Evolutionary conservation across 2,888 invertebrate species (phyloP).

Genomic region (Urechis unicinctus): DNA sequence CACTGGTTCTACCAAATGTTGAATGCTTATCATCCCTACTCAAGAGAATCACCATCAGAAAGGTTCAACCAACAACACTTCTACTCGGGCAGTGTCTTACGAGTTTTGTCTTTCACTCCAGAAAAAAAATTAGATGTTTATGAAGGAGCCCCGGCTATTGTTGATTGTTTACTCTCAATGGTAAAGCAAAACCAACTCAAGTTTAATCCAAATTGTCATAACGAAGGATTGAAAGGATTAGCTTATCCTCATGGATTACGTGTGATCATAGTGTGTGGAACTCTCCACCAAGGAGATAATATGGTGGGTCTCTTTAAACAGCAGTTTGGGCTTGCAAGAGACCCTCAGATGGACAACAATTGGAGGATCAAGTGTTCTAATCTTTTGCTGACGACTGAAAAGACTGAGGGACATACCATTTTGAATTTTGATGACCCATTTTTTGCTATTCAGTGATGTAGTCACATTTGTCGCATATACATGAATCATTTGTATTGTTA

Average conservation of each 20-base stretch:
- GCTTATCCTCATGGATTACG: constrained; percentile 62
- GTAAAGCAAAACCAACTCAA: constrained; percentile 28
- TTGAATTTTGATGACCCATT: too few species aligned
- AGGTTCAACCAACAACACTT: constrained; percentile 44
- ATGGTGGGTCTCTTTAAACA: constrained; percentile 64
- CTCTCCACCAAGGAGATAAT: constrained; percentile 55
- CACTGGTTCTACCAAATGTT: constrained; percentile 39
- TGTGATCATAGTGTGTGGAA: constrained; percentile 60
- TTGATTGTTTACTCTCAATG: constrained; percentile 26
- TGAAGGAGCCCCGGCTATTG: constrained; percentile 24
- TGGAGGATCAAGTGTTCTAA: constrained; percentile 63
- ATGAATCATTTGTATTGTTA: too few species aligned
- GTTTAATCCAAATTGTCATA: constrained; percentile 60
- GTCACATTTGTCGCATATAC: too few species aligned
- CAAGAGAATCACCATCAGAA: constrained; percentile 9
- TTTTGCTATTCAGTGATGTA: too few species aligned
- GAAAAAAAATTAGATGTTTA: constrained; percentile 17
- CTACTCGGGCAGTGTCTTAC: constrained; percentile 30
- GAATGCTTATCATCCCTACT: constrained; percentile 30
- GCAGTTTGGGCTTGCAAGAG: constrained; percentile 60
- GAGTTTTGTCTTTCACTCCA: constrained; percentile 18
- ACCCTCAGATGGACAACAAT: constrained; percentile 60
- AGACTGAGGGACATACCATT: too few species aligned
- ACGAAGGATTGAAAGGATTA: constrained; percentile 58
- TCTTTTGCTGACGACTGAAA: constrained; percentile 11